Conservation (phyloP, 2,888 invertebrate genomes). For the Xylota segnis region DNA sequence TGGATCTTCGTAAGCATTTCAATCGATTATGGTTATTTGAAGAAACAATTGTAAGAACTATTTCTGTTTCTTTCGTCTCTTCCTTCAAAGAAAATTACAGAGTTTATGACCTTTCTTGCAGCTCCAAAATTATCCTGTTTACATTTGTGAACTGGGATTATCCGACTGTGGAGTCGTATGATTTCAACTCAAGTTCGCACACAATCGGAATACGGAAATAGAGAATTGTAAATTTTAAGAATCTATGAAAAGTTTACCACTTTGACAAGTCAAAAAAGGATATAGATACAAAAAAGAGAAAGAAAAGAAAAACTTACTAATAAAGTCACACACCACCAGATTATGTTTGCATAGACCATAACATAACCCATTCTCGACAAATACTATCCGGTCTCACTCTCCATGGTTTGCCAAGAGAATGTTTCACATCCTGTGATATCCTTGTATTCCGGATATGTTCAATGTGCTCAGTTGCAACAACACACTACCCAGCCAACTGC, state of each 20-base stretch:
- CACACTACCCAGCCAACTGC: conserved; percentile 25
- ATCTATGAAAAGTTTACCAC: conserved; percentile 6
- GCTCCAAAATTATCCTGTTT: conserved; percentile 50
- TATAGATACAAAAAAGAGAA: not conserved
- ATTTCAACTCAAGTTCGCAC: conserved; percentile 16
- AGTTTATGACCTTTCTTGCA: conserved; percentile 7
- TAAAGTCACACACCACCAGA: conserved; percentile 52
- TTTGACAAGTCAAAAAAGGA: not conserved
- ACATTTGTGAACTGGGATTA: no score
- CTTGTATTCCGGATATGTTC: conserved; percentile 65
- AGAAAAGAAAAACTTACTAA: conserved; percentile 30
- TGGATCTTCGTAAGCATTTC: not conserved
- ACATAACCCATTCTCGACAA: conserved; percentile 45
- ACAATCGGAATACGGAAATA: conserved; percentile 54
- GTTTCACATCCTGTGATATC: conserved; percentile 47
- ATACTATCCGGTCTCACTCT: conserved; percentile 60
- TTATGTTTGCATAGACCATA: conserved; percentile 23
- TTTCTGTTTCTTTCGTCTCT: no score
- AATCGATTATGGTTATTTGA: not conserved
- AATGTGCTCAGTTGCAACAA: conserved; percentile 23
- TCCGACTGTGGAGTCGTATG: not conserved
- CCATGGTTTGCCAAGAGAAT: conserved; percentile 42
- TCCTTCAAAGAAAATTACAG: not conserved
- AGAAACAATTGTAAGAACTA: no score
- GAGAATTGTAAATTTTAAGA: conserved; percentile 12